These are phyloP conservation scores for Odontomyia ornata DNA, from an alignment of 2,888 invertebrate genomes.

Conservation along the genomic window DNA sequence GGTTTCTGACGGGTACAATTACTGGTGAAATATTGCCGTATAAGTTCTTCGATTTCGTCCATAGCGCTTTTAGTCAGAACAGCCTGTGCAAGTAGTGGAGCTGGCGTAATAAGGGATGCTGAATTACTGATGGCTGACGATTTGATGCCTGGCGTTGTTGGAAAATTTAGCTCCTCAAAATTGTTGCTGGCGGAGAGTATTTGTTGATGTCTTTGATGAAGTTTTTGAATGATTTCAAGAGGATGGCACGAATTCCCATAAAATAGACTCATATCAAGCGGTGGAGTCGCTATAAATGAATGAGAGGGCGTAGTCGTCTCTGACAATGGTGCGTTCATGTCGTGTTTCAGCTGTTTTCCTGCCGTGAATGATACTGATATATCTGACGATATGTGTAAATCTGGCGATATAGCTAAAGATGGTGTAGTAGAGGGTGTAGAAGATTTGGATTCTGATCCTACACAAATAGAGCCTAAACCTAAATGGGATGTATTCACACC, in stretches of 20 bases:
- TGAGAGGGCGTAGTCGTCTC: background rate
- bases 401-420: conserved; percentile 47
- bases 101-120: background rate
- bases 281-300: background rate
- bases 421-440: conserved; percentile 39
- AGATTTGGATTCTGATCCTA: conserved; percentile 23
- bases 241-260: conserved; percentile 33
- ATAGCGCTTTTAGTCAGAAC: background rate
- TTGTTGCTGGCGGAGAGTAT: background rate
- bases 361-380: conserved; percentile 22
- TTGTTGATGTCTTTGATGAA: conserved; percentile 48
- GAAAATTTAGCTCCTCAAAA: background rate
- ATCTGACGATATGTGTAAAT: conserved; percentile 43
- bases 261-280: conserved; percentile 12
- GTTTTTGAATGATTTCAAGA: conserved; percentile 48
- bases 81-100: background rate
- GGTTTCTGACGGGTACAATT: conserved; percentile 49
- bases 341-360: background rate
- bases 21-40: conserved; percentile 52
- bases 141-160: background rate
- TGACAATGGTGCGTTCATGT: background rate
- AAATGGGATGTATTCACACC: background rate
- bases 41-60: conserved; percentile 51
- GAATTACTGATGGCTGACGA: background rate
- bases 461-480: background rate